Base-by-base conservation (phyloP, 2,797 vertebrate genomes). In the Poecilia velifera region DNA sequence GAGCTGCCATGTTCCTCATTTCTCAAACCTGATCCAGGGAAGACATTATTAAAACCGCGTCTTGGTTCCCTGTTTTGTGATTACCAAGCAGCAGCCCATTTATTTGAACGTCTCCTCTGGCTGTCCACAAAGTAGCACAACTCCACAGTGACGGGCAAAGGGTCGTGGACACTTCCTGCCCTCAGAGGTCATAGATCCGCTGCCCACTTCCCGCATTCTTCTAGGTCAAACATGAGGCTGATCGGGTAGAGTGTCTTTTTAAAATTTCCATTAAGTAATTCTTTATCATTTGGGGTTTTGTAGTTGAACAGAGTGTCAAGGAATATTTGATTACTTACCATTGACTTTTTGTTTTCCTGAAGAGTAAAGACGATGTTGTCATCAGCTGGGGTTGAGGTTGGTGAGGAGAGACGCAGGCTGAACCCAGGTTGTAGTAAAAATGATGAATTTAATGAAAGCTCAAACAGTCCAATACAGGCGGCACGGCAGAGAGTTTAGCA, bases 131-230 rank as follows among this genome's bases (percentile, higher is more conserved):
- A 83, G 81, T 87, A 77, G 83, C 84, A 72, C 81, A 78, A 75
- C 80, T 88, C 84, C 87, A 72, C 79, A 53, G 80, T 78, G 84
- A 77, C 80, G 79, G 78, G 47, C 84, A 84, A 79, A 85, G 81
- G 84, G 92, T 89, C 90, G 81, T 77, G 59, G 45, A 70, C 84
- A 76, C 79, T 84, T 90, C 76, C 78, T 73, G 18, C 49, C 77
- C 55, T 84, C 76, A 25, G 74, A 86, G 86, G 79, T 88, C 70
- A 77, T 64, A 79, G 73, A 72, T 79, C 36, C 68, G 62, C 76
- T 45, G 43, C 75, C 53, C 71, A 82, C 86, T 86, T 88, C 86
- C 88, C 83, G 74, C 71, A 12, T 46, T 82, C 77, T 49, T 1
- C 82, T 84, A 87, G 80, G 81, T 88, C 89, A 74, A 57, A 45